Conservation (phyloP, 1,140 invertebrate genomes). For the Glomeris maerens region DNA sequence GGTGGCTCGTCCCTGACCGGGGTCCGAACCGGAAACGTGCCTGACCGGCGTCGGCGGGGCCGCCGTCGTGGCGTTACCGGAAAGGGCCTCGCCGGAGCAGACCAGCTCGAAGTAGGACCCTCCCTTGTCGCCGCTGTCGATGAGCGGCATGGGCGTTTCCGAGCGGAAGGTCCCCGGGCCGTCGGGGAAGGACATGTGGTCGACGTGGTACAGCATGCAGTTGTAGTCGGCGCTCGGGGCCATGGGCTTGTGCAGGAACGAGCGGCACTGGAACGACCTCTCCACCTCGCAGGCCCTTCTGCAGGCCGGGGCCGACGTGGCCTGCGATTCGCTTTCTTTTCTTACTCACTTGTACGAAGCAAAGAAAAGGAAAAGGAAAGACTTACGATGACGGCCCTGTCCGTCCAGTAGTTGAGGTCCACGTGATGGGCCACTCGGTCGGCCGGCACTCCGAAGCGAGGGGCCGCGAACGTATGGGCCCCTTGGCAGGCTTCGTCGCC, state of each 20-base stretch:
- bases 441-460: conserved; percentile 70
- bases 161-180: conserved; percentile 77
- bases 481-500: conserved; percentile 65
- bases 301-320: conserved; percentile 55
- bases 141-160: conserved; percentile 54
- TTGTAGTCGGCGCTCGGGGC: conserved; percentile 60
- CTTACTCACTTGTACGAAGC: too few species aligned
- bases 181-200: conserved; percentile 79
- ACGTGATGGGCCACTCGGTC: conserved; percentile 83
- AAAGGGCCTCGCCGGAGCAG: conserved; percentile 46
- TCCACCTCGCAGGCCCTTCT: conserved; percentile 78
- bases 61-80: conserved; percentile 14
- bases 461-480: conserved; percentile 55
- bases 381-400: conserved; percentile 69
- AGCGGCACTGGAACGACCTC: conserved; percentile 81
- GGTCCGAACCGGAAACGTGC: too few species aligned
- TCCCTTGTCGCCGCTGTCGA: conserved; percentile 76
- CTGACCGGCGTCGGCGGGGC: conserved; percentile 11
- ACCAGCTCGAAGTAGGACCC: conserved; percentile 79
- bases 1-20: too few species aligned
- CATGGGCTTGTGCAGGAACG: conserved; percentile 57
- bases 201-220: conserved; percentile 80
- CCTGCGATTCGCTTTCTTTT: conserved; percentile 22
- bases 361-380: conserved; percentile 1
- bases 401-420: conserved; percentile 77